Base-by-base conservation (phyloP, 2,113 vertebrate genomes). In the Indri indri region DNA sequence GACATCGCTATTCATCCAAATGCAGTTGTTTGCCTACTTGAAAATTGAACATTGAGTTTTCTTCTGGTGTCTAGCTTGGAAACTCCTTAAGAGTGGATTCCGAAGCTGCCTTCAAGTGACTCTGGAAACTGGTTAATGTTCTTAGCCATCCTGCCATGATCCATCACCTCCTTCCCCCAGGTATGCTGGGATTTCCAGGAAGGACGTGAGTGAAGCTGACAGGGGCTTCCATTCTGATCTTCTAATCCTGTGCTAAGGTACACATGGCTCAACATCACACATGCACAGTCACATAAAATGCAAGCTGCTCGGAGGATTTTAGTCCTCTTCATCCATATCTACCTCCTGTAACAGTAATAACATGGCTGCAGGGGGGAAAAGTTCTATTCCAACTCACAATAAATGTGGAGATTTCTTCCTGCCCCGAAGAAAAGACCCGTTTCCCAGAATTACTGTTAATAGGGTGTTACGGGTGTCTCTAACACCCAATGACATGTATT, bases 21-120 rank as follows among this genome's bases (percentile, higher is more conserved):
- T 34, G 68, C 6, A 50, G 20, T 66, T 74, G n/a, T 77, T 95
- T 82, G 85, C 73, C 40, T 81, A 73, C 47, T 85, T 90, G 71
- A 90, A 96, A 87, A 81, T 45, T 73, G 34, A 90, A 83, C 18
- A n/a, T 34, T 63, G 61, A 23, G 32, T 93, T 94, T 95, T 91
- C 77, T 77, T 81, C 57, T 50, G 65, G 22, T 8, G 23, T 83
- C 16, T 9, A 59, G 45, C n/a, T 17, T 54, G 85, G 81, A 79
- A 85, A 59, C 12, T 45, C 40, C 76, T 80, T 74, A 76, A 79
- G 40, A 32, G 23, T 59, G 70, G 63, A 74, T 83, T 65, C 71
- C 27, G 52, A 89, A 88, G 57, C 20, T 93, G 34, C 30, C 42
- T 45, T 13, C 5, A 14, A 9, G 40, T 45, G 23, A 42, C 40